Evolutionary conservation across 1,140 invertebrate genomes (phyloP).

Genomic region (Drosophila repletoides): DNA sequence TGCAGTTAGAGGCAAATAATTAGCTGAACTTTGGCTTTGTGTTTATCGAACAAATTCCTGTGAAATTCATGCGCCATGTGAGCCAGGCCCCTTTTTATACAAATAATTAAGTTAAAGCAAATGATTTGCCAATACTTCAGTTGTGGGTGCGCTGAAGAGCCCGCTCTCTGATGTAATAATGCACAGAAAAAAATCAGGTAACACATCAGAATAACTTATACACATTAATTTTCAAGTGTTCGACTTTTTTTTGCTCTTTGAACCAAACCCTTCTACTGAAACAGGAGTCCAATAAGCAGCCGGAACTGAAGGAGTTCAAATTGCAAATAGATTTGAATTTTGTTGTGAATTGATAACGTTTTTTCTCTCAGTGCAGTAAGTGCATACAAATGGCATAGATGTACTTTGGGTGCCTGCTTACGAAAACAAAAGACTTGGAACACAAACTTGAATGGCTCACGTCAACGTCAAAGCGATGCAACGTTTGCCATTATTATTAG

Average conservation of each 20-base stretch:
- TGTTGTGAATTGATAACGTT: too few species aligned
- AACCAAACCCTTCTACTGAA: too few species aligned
- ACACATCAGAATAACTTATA: too few species aligned
- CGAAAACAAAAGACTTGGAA: constrained; percentile 69
- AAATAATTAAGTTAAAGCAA: not conserved
- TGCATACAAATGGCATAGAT: constrained; percentile 11
- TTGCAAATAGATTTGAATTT: too few species aligned
- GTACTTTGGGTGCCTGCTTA: constrained; percentile 8
- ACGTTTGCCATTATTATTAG: constrained; percentile 34
- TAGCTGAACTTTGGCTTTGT: not conserved
- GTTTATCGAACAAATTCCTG: not conserved
- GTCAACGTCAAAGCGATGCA: constrained; percentile 14
- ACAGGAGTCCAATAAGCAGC: too few species aligned
- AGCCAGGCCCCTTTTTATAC: constrained; percentile 8
- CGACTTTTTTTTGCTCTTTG: too few species aligned
- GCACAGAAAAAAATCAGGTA: too few species aligned
- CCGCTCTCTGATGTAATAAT: not conserved
- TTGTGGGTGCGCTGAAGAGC: not conserved
- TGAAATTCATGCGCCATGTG: constrained; percentile 18
- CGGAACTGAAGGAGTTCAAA: too few species aligned
- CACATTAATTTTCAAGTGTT: too few species aligned
- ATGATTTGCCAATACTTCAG: constrained; percentile 6
- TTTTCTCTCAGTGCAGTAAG: too few species aligned
- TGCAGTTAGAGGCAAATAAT: not conserved
- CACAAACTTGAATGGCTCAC: constrained; percentile 49